These are phyloP conservation scores for Lerema accius DNA, from an alignment of 1,140 invertebrate genomes.

Conservation along the genomic window DNA sequence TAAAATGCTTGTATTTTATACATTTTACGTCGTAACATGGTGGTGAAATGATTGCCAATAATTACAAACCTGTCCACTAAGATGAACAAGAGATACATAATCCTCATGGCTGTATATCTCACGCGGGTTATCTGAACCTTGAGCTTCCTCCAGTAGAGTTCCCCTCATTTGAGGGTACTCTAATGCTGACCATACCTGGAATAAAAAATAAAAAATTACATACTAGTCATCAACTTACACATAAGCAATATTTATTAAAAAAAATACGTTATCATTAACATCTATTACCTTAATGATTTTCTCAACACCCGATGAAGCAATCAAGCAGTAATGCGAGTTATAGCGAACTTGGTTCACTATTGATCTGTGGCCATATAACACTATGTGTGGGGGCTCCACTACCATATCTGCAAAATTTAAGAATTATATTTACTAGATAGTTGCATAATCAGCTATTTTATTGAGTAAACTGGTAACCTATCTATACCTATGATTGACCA, in stretches of 20 bases:
- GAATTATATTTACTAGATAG: not conserved
- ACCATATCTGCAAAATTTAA: conserved; percentile 50
- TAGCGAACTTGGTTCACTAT: conserved; percentile 98
- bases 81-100: conserved; percentile 91
- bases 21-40: too few species aligned
- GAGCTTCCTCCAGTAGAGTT: conserved; percentile 80
- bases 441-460: too few species aligned
- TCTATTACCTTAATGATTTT: conserved; percentile 93
- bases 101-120: conserved; percentile 93
- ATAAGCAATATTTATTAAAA: too few species aligned
- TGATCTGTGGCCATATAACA: conserved; percentile 94
- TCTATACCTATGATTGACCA: too few species aligned
- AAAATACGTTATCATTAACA: not conserved
- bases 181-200: conserved; percentile 92
- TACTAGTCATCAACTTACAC: too few species aligned
- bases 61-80: conserved; percentile 87
- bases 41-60: too few species aligned
- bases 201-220: too few species aligned
- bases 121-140: conserved; percentile 87
- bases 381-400: conserved; percentile 86
- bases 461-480: too few species aligned
- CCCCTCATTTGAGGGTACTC: conserved; percentile 85
- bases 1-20: too few species aligned
- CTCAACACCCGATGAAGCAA: conserved; percentile 97
- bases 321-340: conserved; percentile 91